Evolutionary conservation across 92 coral and sea anemone genomes (phyloP).

Genomic region (Epizoanthus fatuus): DNA sequence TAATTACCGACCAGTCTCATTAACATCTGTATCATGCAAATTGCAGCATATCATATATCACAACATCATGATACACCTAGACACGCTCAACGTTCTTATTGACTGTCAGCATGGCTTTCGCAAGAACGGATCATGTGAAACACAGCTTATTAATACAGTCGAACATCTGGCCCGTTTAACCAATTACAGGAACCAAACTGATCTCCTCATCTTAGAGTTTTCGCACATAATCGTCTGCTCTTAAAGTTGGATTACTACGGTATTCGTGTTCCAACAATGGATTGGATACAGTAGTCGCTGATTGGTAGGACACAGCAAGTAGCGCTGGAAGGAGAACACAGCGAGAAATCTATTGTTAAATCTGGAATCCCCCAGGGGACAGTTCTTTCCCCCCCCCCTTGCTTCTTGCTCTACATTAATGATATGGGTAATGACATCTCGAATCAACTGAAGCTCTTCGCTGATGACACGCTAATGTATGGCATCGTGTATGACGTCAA

Average conservation of each 20-base stretch:
- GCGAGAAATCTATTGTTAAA: slow-evolving; percentile 17
- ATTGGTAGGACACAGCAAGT: slow-evolving; percentile 38
- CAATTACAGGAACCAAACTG: slow-evolving; percentile 22
- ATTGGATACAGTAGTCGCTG: slow-evolving; percentile 21
- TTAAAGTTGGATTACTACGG: neutral
- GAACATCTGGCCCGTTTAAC: slow-evolving; percentile 16
- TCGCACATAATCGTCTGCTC: no score
- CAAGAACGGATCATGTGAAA: slow-evolving; percentile 8
- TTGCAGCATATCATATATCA: slow-evolving; percentile 44
- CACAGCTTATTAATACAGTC: slow-evolving; percentile 26
- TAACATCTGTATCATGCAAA: slow-evolving; percentile 52
- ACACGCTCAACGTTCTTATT: slow-evolving; percentile 22
- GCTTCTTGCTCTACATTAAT: neutral
- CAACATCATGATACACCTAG: slow-evolving; percentile 44
- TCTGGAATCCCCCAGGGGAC: slow-evolving; percentile 58
- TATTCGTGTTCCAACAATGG: slow-evolving; percentile 22
- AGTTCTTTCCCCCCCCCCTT: neutral
- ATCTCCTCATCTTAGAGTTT: slow-evolving; percentile 33
- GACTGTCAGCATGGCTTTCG: slow-evolving; percentile 1
- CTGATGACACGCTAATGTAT: no score
- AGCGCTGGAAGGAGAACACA: slow-evolving; percentile 23
- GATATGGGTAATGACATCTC: no score
- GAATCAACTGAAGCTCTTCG: no score
- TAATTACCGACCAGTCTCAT: slow-evolving; percentile 44
- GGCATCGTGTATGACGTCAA: no score